phyloP scores from a whole-genome alignment of 1,140 invertebrate species.

The Tachypleus tridentatus region DNA sequence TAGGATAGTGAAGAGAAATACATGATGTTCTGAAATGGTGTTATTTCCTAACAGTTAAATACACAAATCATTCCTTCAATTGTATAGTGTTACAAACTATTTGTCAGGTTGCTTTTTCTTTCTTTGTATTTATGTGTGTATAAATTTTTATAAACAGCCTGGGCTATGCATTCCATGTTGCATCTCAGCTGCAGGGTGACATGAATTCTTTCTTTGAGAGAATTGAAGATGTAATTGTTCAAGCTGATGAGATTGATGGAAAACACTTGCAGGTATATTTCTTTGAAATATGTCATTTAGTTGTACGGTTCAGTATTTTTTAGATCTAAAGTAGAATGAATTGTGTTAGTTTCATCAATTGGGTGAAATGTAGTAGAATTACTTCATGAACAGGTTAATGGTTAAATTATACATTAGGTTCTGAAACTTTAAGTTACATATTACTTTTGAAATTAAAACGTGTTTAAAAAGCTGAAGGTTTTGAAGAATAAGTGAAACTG shows the following conservation, averaged over 20 bases:
- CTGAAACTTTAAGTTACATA: too few relatives aligned
- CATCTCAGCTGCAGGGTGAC: constrained; percentile 47
- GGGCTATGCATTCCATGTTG: constrained; percentile 70
- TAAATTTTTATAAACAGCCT: constrained; percentile 43
- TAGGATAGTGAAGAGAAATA: too few relatives aligned
- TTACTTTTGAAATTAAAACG: too few relatives aligned
- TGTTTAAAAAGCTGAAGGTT: too few relatives aligned
- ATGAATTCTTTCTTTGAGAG: constrained; percentile 51
- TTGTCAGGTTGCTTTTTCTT: constrained; percentile 10
- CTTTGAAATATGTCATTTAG: too few relatives aligned
- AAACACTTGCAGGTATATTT: constrained; percentile 44
- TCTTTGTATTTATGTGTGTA: not conserved
- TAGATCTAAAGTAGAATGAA: too few relatives aligned
- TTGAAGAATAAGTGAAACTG: too few relatives aligned
- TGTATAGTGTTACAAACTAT: constrained; percentile 5
- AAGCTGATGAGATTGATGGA: constrained; percentile 89
- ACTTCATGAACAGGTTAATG: too few relatives aligned
- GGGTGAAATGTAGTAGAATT: too few relatives aligned
- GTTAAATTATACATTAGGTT: too few relatives aligned
- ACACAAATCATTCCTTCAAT: not conserved
- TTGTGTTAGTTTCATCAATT: too few relatives aligned
- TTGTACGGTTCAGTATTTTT: too few relatives aligned
- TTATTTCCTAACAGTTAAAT: not conserved
- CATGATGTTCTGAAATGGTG: not conserved
- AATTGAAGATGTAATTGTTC: constrained; percentile 79